A percentile compares a stretch with the other conserved stretches of the same genome.
Evolutionary conservation across 2,113 vertebrate species (phyloP).

Genomic region (Erythrocebus patas): DNA sequence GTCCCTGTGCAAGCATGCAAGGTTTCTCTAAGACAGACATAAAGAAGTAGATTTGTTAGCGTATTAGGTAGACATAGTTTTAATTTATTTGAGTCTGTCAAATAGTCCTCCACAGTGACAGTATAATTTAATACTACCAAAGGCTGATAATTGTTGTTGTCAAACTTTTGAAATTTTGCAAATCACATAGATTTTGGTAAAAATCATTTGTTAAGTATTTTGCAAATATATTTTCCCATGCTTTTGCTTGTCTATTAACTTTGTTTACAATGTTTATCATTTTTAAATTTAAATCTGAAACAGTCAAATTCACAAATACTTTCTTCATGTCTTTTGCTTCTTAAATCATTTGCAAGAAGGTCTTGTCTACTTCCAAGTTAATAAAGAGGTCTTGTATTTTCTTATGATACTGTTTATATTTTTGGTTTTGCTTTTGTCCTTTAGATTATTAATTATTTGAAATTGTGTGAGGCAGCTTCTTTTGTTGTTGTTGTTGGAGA

Average conservation of each 20-base stretch:
- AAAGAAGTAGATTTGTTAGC: neutral
- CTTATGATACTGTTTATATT: neutral
- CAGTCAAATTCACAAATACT: neutral
- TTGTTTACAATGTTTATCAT: neutral
- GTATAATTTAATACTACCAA: neutral
- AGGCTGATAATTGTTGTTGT: neutral
- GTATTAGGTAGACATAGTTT: neutral
- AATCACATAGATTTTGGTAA: neutral
- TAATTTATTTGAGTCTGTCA: neutral
- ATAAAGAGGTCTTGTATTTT: neutral
- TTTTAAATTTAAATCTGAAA: neutral
- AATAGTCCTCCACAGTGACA: neutral
- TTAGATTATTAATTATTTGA: slow-evolving; percentile 6
- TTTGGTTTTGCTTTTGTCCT: neutral
- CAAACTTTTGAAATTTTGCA: neutral
- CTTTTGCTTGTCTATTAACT: neutral
- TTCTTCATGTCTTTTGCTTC: neutral
- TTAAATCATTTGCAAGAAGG: neutral
- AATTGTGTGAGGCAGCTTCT: neutral
- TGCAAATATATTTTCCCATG: neutral
- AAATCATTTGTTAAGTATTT: neutral
- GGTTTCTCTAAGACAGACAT: neutral
- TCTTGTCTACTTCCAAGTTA: neutral
- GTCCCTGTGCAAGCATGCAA: neutral
- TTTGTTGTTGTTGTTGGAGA: neutral